Evolutionary conservation across 2,113 vertebrate genomes (phyloP).

Genomic region (Tiliqua scincoides): DNA sequence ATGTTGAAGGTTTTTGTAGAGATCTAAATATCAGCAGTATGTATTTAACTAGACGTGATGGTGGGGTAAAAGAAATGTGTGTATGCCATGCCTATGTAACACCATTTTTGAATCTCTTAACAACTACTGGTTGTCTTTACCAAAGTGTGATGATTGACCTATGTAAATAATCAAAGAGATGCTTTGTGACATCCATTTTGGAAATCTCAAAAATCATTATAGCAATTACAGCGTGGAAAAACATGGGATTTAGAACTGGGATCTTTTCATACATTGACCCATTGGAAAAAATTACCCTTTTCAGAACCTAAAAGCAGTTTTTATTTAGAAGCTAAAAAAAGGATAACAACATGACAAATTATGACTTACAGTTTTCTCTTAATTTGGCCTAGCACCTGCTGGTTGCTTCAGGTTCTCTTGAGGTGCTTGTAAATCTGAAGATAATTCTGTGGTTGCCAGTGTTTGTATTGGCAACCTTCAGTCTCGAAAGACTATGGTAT

Average conservation of each 20-base stretch:
- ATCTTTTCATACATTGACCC: background rate
- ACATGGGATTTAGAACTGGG: background rate
- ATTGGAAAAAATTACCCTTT: background rate
- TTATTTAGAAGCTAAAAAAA: background rate
- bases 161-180: background rate
- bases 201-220: background rate
- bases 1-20: background rate
- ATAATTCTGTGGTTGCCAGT: background rate
- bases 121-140: background rate
- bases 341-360: background rate
- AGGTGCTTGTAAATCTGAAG: background rate
- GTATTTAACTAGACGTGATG: background rate
- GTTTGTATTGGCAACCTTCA: too few species aligned
- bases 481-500: too few species aligned
- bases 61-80: background rate
- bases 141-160: background rate
- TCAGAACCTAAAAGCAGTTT: background rate
- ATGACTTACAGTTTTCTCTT: background rate
- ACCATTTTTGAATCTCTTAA: background rate
- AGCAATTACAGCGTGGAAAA: too few species aligned
- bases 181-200: background rate
- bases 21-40: background rate
- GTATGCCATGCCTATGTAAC: background rate
- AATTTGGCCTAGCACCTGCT: background rate
- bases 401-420: background rate